Evolutionary conservation across 1,140 invertebrate genomes (phyloP), one percentile per base, ranked within the genome.

Genomic region (Drusus annulatus): DNA sequence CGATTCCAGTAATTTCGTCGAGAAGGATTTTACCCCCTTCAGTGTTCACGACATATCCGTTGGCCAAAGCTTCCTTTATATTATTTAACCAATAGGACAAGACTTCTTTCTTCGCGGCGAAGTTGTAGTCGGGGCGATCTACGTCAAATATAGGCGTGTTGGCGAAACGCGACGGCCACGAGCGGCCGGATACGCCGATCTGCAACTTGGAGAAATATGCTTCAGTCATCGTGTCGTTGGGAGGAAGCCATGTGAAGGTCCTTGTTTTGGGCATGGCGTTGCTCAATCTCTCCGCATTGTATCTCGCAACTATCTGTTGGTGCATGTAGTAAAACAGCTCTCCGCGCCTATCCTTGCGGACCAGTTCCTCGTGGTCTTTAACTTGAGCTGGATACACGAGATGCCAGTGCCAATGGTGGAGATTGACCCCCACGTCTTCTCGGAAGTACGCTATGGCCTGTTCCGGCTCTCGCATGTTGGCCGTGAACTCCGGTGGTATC

Each of bases 291-390:
- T 87, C 87, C 50, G 82, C 81, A 82, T 88, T 84, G 58, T 82
- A 85, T 88, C 90, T 85, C 0, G 89, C 90, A 74, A 93, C 86
- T 5, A 94, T 91, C 84, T 94, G 93, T 81, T 93, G 91, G 85
- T 94, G 93, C 93, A 94, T 94, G 85, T 94, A 94, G 84, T 92
- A 94, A 85, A 94, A 94, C 0, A 95, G 89, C 86, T 95, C 94
- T 17, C 94, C 94, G 23, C 93, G 91, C 51, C 94, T 89, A 85
- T 94, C 92, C 84, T 93, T 93, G 28, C 87, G 86, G 3, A 92
- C 91, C 21, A 92, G 84, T 0, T 51, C 36, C 2, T 89, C 85
- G 62, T 84, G 84, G n/a, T 86, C 85, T 1, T 84, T 84, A 75
- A 89, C 89, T 0, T 95, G 91, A 52, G 92, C 91, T 7, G 93